phyloP scores from a whole-genome alignment of 2,888 invertebrate genomes.

The Himalopsyche tibetana region DNA sequence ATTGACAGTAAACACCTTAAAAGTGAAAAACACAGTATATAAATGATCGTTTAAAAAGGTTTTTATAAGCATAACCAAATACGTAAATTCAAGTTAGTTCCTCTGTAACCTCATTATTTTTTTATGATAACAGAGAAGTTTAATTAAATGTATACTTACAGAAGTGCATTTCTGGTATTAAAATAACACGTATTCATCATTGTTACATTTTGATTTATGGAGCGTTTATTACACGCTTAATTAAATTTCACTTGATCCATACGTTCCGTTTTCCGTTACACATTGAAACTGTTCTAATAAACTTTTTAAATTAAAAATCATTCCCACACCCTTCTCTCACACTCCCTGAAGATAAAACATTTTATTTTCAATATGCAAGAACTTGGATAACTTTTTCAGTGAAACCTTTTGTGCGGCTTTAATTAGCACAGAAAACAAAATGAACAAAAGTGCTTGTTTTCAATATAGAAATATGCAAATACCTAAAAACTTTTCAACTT shows the following conservation, averaged over 20 bases:
- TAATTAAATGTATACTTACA: not conserved
- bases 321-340: not conserved
- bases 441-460: not conserved
- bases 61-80: too few species aligned
- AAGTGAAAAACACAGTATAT: too few species aligned
- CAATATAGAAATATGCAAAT: slow-evolving; percentile 30
- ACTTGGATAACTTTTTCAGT: not conserved
- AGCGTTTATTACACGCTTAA: slow-evolving; percentile 20
- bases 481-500: slow-evolving; percentile 8
- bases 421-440: slow-evolving; percentile 21
- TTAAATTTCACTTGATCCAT: slow-evolving; percentile 27
- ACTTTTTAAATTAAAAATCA: slow-evolving; percentile 4
- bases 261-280: not conserved
- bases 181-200: not conserved
- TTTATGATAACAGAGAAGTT: too few species aligned
- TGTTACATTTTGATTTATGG: slow-evolving; percentile 26
- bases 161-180: not conserved
- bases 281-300: slow-evolving; percentile 10
- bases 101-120: too few species aligned
- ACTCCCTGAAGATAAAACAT: slow-evolving; percentile 7
- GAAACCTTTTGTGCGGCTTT: slow-evolving; percentile 5
- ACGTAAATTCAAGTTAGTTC: too few species aligned
- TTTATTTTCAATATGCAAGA: not conserved
- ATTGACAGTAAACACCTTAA: too few species aligned
- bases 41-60: too few species aligned